phyloP scores from a whole-genome alignment of 2,797 vertebrate species.

The Dromococcyx pavoninus region DNA sequence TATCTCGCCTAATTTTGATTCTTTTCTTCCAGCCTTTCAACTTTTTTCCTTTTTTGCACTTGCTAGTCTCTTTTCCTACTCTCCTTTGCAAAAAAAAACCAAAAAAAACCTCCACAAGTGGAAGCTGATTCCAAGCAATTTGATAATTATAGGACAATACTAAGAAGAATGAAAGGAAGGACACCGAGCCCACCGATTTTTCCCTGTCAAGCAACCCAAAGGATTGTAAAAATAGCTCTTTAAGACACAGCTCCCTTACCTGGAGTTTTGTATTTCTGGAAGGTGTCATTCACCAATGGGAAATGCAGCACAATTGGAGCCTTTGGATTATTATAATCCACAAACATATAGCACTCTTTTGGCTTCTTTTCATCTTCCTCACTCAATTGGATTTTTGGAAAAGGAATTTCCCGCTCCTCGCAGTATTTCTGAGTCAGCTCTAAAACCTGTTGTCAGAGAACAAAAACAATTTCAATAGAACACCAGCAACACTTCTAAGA shows the following conservation, averaged over 20 bases:
- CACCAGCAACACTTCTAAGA: background rate
- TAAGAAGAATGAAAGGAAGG: background rate
- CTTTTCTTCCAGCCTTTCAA: background rate
- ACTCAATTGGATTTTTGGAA: slow-evolving; percentile 70
- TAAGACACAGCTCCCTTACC: slow-evolving; percentile 53
- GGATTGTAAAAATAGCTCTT: background rate
- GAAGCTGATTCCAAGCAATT: background rate
- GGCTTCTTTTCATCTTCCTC: slow-evolving; percentile 70
- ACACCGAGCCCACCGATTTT: background rate
- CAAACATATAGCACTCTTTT: slow-evolving; percentile 80
- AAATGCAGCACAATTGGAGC: slow-evolving; percentile 79
- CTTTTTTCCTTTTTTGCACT: background rate
- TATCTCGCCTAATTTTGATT: background rate
- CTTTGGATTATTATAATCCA: slow-evolving; percentile 61
- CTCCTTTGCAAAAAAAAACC: background rate
- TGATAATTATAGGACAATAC: background rate
- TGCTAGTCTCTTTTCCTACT: background rate
- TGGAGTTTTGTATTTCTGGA: slow-evolving; percentile 74
- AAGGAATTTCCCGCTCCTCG: slow-evolving; percentile 75
- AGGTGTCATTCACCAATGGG: slow-evolving; percentile 79
- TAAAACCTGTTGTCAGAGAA: slow-evolving; percentile 66
- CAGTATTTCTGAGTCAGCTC: slow-evolving; percentile 76
- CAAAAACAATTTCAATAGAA: background rate
- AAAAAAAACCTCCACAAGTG: background rate
- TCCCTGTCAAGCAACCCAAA: background rate